A percentile compares a stretch with the other conserved stretches of the same genome.
These are phyloP conservation scores for Hyppa rectilinea DNA, from an alignment of 2,888 invertebrate species.

Conservation along the genomic window DNA sequence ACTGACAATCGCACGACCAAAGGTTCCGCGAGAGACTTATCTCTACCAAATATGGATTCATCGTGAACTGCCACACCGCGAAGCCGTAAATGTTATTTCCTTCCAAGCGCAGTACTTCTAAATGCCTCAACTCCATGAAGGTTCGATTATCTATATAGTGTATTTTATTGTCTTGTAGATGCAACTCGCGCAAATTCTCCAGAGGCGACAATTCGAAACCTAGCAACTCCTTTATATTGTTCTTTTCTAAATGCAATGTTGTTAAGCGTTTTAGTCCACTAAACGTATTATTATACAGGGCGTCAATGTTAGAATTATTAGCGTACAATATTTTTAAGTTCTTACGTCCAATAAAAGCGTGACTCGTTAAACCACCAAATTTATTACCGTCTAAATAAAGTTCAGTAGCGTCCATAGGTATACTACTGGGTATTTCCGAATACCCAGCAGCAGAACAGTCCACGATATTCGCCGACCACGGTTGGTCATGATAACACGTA, in stretches of 20 bases:
- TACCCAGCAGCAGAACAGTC: constrained; percentile 96
- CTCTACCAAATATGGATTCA: constrained; percentile 96
- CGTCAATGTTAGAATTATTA: constrained; percentile 96
- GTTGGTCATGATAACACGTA: constrained; percentile 98
- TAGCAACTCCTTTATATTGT: constrained; percentile 94
- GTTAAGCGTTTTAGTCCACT: constrained; percentile 95
- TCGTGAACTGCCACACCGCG: constrained; percentile 96
- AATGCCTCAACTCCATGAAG: constrained; percentile 94
- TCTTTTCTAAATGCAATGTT: constrained; percentile 96
- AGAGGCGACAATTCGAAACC: constrained; percentile 96
- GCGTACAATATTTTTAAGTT: constrained; percentile 96
- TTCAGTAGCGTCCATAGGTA: constrained; percentile 99
- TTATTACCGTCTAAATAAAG: constrained; percentile 98
- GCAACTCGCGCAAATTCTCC: constrained; percentile 95
- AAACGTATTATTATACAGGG: constrained; percentile 97
- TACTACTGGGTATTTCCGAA: constrained; percentile 95
- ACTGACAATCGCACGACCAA: constrained; percentile 98
- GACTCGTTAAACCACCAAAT: constrained; percentile 96
- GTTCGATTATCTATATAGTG: constrained; percentile 96
- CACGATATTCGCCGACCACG: constrained; percentile 98
- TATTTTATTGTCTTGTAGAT: constrained; percentile 96
- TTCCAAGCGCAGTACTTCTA: constrained; percentile 96
- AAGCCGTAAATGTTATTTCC: constrained; percentile 95
- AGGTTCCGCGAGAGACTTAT: constrained; percentile 96
- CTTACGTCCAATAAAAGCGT: constrained; percentile 97